Conservation (phyloP, 2,113 vertebrate species). For the Vulpes vulpes region DNA sequence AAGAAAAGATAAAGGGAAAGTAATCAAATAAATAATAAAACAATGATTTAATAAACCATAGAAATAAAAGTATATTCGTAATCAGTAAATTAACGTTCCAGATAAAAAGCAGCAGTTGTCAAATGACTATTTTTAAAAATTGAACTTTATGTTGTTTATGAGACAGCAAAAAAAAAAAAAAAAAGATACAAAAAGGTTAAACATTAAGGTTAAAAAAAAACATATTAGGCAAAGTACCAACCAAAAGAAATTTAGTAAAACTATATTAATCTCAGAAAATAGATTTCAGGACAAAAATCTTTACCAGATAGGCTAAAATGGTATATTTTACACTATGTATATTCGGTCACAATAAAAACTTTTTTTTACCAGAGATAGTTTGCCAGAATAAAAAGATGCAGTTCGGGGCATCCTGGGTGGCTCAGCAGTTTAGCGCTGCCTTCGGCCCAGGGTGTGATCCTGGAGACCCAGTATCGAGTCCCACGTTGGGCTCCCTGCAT, state of each 20-base stretch:
- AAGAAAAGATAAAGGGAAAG: constrained; percentile 8
- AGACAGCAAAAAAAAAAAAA: background rate
- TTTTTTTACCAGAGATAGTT: background rate
- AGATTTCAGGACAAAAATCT: constrained; percentile 15
- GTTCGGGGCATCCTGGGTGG: too few species aligned
- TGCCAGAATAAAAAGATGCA: background rate
- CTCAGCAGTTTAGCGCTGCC: too few species aligned
- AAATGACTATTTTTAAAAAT: background rate
- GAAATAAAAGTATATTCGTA: background rate
- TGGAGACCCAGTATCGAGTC: too few species aligned
- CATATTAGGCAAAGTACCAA: background rate
- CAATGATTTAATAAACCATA: background rate
- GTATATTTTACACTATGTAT: background rate
- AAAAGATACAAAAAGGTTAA: background rate
- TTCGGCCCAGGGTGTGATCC: too few species aligned
- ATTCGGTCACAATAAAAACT: background rate
- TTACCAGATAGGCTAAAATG: background rate
- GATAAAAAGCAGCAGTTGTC: background rate
- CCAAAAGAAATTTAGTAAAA: background rate
- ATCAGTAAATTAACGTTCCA: background rate
- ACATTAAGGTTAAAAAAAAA: background rate
- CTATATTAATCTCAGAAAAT: constrained; percentile 41
- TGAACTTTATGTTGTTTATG: background rate
- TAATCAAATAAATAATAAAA: background rate
- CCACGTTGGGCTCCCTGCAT: too few species aligned